Base-by-base conservation (phyloP, 2,797 vertebrate species). In the Sylvia borin region DNA sequence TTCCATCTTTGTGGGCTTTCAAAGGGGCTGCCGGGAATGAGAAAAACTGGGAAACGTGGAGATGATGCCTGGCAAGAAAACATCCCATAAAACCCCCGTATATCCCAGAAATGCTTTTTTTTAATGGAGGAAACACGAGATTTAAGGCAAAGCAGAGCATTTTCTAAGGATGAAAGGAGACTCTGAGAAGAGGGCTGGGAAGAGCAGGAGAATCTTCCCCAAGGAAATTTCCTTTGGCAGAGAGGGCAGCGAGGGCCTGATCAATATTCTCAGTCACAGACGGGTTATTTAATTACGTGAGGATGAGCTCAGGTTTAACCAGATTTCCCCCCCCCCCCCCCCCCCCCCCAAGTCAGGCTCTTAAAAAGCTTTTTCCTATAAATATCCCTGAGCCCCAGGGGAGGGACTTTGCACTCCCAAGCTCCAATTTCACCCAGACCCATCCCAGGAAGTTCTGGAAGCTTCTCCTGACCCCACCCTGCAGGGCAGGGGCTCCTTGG, bases 361-460 rank as follows among this genome's bases (percentile, higher is more conserved):
- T 81, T 61, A 60, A 75, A 96, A 93, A 92, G 64, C 95, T 85
- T 87, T 91, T 91, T 62, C 73, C 92, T 79, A 85, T 89, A 89
- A 93, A 94, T 85, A 88, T 34, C 70, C 40, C 12, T 11, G 6
- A 45, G 42, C 43, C 85, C 74, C 60, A 11, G 19, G 79, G 85
- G 64, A 78, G n/a, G 48, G 10, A 60, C 77, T 47, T 27, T 25
- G 75, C 27, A 0, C 58, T 55, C 48, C 38, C 21, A 0, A 7
- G 17, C 61, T 67, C 72, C 24, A 2, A 17, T 71, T n/a, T 45
- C 50, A 13, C 58, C 54, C 34, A 18, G 48, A 31, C 0, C 31
- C 68, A 42, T 7, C 25, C 31, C 10, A 16, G 80, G 40, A 5
- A 14, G 22, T 1, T 47, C 40, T 71, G 66, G 55, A 5, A 31